Percentiles rank a stretch among this genome's conserved stretches.
phyloP scores from a whole-genome alignment of 2,797 vertebrate species.

The Masticophis lateralis region DNA sequence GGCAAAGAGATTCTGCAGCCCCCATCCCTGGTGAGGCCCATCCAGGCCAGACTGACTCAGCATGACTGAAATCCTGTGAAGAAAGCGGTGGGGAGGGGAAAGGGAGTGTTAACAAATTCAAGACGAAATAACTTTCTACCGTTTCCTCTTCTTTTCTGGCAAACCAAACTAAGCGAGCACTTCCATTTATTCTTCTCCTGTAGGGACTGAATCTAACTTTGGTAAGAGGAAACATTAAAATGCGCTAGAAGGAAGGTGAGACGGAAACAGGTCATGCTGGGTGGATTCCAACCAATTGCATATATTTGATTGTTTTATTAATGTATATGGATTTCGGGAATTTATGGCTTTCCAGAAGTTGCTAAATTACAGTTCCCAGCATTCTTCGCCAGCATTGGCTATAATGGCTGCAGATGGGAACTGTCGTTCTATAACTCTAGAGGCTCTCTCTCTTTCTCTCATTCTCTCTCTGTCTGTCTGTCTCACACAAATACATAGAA shows the following conservation, averaged over 20 bases:
- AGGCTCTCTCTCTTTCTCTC: neutral
- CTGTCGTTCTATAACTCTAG: neutral
- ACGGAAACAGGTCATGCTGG: neutral
- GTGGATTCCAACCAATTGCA: neutral
- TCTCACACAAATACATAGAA: no score
- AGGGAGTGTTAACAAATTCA: neutral
- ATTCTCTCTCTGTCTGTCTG: no score
- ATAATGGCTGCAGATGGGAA: neutral
- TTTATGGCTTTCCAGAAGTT: neutral
- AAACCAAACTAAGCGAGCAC: neutral
- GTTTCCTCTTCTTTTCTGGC: neutral
- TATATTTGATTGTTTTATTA: neutral
- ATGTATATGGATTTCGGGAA: neutral
- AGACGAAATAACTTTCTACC: neutral
- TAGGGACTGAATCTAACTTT: neutral
- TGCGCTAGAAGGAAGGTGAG: neutral
- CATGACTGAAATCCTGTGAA: neutral
- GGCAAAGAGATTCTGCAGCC: neutral
- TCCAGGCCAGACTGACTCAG: neutral
- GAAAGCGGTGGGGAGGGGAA: no score
- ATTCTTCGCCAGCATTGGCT: neutral
- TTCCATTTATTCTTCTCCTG: no score
- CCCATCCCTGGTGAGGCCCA: neutral
- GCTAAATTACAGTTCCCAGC: neutral
- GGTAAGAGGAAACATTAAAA: neutral